A percentile compares a stretch with the other conserved stretches of the same genome.
These are phyloP conservation scores for Orcinus orca DNA, from an alignment of 2,113 vertebrate species.

Conservation along the genomic window DNA sequence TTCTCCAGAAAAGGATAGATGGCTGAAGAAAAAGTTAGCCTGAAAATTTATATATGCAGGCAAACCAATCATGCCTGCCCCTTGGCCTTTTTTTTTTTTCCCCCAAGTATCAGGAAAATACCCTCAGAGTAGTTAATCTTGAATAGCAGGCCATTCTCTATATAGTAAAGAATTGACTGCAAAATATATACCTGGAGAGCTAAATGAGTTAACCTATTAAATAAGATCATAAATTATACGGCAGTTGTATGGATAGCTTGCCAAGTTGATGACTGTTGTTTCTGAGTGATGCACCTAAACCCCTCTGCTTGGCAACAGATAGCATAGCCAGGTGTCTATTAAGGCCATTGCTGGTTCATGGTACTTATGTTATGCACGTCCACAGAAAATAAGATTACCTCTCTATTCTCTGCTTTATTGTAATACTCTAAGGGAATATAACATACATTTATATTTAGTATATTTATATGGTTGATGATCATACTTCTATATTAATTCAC, in stretches of 20 bases:
- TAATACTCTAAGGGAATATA: neutral
- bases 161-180: neutral
- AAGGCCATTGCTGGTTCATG: neutral
- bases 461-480: neutral
- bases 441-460: neutral
- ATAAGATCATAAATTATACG: neutral
- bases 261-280: neutral
- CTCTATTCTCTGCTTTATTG: neutral
- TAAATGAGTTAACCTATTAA: neutral
- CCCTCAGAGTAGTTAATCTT: neutral
- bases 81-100: neutral
- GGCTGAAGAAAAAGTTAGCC: neutral
- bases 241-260: neutral
- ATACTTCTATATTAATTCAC: neutral
- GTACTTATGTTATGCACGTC: rapidly evolving
- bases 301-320: neutral
- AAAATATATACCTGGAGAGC: neutral
- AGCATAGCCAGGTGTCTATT: neutral
- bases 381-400: neutral
- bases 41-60: neutral
- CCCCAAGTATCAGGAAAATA: neutral
- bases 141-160: neutral
- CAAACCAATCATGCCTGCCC: neutral
- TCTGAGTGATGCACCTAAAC: neutral
- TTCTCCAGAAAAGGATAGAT: neutral